A percentile compares a stretch with the other conserved stretches of the same genome.
Evolutionary conservation across 2,797 vertebrate species (phyloP).

Genomic region (Hirundo rustica): DNA sequence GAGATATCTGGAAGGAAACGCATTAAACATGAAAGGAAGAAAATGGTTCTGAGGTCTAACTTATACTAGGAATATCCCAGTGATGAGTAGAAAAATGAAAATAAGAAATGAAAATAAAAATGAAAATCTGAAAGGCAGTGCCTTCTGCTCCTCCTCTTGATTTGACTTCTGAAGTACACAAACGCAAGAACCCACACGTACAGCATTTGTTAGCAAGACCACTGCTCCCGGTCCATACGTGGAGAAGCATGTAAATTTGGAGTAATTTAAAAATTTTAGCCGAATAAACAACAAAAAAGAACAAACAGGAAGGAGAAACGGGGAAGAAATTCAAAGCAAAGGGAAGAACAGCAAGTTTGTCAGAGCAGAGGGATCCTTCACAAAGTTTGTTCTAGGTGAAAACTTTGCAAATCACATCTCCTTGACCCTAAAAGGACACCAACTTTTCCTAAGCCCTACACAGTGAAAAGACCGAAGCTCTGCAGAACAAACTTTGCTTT

Average conservation of each 20-base stretch:
- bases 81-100: background rate
- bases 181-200: background rate
- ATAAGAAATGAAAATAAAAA: background rate
- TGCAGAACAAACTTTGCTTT: constrained; percentile 47
- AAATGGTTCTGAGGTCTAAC: background rate
- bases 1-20: background rate
- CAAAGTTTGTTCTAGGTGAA: background rate
- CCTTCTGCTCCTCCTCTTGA: background rate
- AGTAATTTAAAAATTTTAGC: background rate
- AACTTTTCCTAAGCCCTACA: background rate
- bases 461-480: background rate
- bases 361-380: background rate
- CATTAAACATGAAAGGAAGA: background rate
- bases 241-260: background rate
- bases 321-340: background rate
- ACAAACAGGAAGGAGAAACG: background rate
- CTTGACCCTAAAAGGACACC: background rate
- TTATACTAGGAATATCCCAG: background rate
- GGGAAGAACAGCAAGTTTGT: background rate
- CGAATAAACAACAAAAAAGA: background rate
- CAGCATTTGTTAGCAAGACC: fast-evolving
- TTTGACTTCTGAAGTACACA: background rate
- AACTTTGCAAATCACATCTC: background rate
- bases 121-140: background rate
- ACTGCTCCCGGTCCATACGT: background rate